Percentiles rank a stretch among this genome's conserved stretches.
Conservation (phyloP, 1,140 invertebrate species). For the Drosophila bocqueti region DNA sequence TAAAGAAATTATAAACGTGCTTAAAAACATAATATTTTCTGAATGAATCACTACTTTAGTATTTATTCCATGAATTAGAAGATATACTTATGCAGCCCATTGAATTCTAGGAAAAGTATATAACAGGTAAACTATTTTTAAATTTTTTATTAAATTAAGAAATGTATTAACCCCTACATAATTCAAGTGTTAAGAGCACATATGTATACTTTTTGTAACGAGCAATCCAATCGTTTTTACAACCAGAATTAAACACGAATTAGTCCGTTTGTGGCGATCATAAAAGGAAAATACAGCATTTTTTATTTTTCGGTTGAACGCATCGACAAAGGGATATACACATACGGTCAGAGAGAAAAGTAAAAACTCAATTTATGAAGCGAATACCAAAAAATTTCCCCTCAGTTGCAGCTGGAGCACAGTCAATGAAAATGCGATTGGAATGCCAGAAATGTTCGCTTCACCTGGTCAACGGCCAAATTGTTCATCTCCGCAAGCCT, state of each 20-base stretch:
- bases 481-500: slow-evolving; percentile 30
- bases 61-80: not conserved
- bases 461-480: slow-evolving; percentile 45
- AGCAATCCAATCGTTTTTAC: slow-evolving; percentile 3
- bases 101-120: not conserved
- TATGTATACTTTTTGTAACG: not conserved
- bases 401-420: slow-evolving; percentile 6
- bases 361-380: slow-evolving; percentile 52
- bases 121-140: no score
- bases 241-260: not conserved
- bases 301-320: slow-evolving; percentile 37
- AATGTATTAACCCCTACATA: not conserved
- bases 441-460: slow-evolving; percentile 47
- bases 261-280: slow-evolving; percentile 16
- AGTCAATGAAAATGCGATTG: slow-evolving; percentile 47
- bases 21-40: not conserved
- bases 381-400: slow-evolving; percentile 16
- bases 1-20: slow-evolving; percentile 10
- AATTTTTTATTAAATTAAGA: not conserved
- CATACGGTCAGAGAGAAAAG: slow-evolving; percentile 8
- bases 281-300: slow-evolving; percentile 17
- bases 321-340: slow-evolving; percentile 30
- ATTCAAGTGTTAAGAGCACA: not conserved
- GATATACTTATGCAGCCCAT: not conserved
- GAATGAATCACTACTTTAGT: not conserved